These are phyloP conservation scores for Scaptomyza parva DNA, from an alignment of 2,888 invertebrate species.

Conservation along the genomic window DNA sequence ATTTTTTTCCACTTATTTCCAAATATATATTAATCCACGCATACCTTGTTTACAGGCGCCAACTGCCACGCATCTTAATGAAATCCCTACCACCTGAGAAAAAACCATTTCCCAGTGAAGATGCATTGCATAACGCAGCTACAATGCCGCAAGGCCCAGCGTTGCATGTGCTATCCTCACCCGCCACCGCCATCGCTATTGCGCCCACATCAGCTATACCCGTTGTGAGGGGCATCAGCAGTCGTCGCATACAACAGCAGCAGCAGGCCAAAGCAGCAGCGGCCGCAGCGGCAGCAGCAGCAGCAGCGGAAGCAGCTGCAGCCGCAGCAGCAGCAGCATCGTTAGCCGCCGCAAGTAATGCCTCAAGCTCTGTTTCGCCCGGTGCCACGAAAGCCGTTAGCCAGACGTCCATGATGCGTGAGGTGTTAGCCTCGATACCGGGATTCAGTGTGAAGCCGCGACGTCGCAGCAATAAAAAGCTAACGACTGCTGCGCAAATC, in stretches of 20 bases:
- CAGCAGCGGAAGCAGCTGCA: conserved; percentile 72
- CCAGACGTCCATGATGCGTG: conserved; percentile 92
- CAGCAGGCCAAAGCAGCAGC: conserved; percentile 80
- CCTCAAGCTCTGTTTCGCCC: conserved; percentile 44
- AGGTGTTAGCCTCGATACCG: conserved; percentile 94
- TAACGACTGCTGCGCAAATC: conserved; percentile 95
- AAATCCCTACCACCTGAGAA: conserved; percentile 89
- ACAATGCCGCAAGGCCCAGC: conserved; percentile 26
- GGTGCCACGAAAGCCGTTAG: conserved; percentile 72
- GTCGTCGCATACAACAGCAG: conserved; percentile 81
- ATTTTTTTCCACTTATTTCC: neutral
- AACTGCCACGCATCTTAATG: conserved; percentile 92
- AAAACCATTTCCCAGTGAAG: conserved; percentile 64
- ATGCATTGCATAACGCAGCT: conserved; percentile 37
- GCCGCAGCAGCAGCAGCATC: conserved; percentile 64
- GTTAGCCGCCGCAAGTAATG: conserved; percentile 26
- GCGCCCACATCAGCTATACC: conserved; percentile 19
- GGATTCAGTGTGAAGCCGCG: conserved; percentile 94
- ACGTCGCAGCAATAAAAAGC: conserved; percentile 89
- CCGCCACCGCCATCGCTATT: neutral
- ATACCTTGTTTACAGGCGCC: conserved; percentile 83
- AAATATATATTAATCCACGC: neutral
- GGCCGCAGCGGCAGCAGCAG: conserved; percentile 70
- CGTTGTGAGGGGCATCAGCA: conserved; percentile 74
- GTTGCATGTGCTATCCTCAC: conserved; percentile 14